phyloP scores from a whole-genome alignment of 2,888 invertebrate species.

The Caenorhabditis sinica region DNA sequence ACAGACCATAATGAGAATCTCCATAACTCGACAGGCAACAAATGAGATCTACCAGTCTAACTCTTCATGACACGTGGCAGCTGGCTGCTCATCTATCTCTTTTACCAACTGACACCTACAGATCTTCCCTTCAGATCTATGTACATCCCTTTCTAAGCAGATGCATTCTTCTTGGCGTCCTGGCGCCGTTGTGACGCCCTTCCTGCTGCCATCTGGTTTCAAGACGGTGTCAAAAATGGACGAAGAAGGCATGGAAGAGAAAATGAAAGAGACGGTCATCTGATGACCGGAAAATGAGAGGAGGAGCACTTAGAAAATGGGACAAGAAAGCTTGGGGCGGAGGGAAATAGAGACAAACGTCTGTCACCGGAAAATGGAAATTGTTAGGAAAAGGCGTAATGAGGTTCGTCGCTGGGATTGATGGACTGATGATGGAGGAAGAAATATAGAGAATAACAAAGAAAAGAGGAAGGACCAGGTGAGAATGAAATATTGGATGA shows the following conservation, averaged over 20 bases:
- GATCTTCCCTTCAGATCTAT: conserved; percentile 39
- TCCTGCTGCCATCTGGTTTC: conserved; percentile 45
- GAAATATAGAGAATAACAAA: conserved; percentile 34
- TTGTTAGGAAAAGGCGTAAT: conserved; percentile 55
- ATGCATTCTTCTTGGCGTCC: conserved; percentile 35
- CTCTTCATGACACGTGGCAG: conserved; percentile 51
- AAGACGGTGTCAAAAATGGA: conserved; percentile 50
- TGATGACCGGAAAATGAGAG: conserved; percentile 58
- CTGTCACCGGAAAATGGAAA: conserved; percentile 59
- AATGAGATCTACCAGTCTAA: conserved; percentile 17
- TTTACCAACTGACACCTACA: conserved; percentile 37
- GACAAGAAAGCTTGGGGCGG: not conserved
- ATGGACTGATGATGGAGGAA: conserved; percentile 40
- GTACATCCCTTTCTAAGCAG: conserved; percentile 37
- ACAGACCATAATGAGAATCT: not conserved
- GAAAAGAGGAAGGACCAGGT: conserved; percentile 39
- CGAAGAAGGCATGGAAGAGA: not conserved
- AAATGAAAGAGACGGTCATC: conserved; percentile 51
- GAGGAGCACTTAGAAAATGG: conserved; percentile 53
- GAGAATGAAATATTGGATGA: conserved; percentile 56
- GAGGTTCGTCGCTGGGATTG: conserved; percentile 45
- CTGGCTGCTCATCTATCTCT: conserved; percentile 42
- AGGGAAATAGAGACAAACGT: conserved; percentile 50
- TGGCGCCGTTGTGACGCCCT: conserved; percentile 54
- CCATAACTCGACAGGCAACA: conserved; percentile 1